Evolutionary conservation across 2,888 invertebrate species (phyloP), one percentile per base, ranked within the genome.

Genomic region (Zhengitettix transpicula): DNA sequence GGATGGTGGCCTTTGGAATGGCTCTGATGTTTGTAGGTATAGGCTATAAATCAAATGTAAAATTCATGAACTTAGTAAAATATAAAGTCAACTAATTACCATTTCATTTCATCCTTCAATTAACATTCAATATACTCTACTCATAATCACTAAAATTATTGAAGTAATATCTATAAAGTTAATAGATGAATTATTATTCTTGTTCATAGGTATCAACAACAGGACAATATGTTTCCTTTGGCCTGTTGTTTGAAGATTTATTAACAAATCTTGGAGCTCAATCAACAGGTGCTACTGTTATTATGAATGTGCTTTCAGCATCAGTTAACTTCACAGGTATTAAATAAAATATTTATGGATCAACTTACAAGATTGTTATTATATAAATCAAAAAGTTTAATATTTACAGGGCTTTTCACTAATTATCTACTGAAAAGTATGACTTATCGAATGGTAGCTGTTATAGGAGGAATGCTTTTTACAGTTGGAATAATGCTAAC

Each of bases 181-280:
- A 2, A 5, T 2, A 28, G 7, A 2, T 5, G 7, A 28, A 28
- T 28, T 28, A 28, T 28, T 28, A 5, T 28, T 28, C 28, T 28
- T 28, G 28, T 28, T 2, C 7, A 7, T 55, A 88, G 87, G 78
- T 83, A 68, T 77, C 83, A 51, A 81, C 81, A 0, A 75, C 85
- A 53, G 82, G 84, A 1, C 83, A 85, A 0, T 75, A 82, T 44
- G 79, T 83, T 16, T 84, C 84, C 0, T 87, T 87, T 65, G 84
- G 84, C 0, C 77, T 88, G 57, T 71, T 87, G 55, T 88, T 83
- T 67, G 83, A 84, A 41, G 79, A 83, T 59, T 86, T 87, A 67
- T 77, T 88, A 58, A 73, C 79, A 60, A 77, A 77, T 41, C 73
- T 80, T 17, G 85, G 84, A 40, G 82, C 81, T 55, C 82, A 82